Percentiles rank a stretch among this genome's conserved stretches.
phyloP scores from a whole-genome alignment of 2,113 vertebrate species.

The Cryptotis parvus region DNA sequence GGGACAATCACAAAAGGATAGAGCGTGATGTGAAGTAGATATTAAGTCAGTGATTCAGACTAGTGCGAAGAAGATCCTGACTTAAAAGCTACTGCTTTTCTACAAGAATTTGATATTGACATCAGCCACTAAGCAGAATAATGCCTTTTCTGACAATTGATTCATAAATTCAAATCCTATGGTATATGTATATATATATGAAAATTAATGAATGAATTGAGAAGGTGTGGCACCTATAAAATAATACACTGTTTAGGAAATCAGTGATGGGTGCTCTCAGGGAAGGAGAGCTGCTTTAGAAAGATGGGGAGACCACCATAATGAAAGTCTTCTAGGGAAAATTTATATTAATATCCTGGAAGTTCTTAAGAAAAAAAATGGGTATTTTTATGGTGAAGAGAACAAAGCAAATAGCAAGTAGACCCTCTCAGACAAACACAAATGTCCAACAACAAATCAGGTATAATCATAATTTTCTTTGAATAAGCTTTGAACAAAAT shows the following conservation, averaged over 20 bases:
- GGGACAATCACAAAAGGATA: background rate
- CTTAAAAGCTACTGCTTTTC: background rate
- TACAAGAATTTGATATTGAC: too few relatives aligned
- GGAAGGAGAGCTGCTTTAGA: background rate
- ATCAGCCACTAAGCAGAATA: background rate
- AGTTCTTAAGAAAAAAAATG: background rate
- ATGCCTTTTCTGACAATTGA: background rate
- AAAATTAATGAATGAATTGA: background rate
- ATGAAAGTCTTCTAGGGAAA: background rate
- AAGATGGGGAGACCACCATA: background rate
- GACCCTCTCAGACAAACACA: background rate
- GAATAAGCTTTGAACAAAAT: background rate
- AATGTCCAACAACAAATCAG: background rate
- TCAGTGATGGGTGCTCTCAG: background rate
- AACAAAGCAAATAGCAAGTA: background rate
- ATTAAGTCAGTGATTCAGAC: background rate
- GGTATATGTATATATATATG: too few relatives aligned
- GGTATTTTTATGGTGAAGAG: background rate
- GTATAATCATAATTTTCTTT: background rate
- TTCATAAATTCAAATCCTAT: background rate
- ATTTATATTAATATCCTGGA: background rate
- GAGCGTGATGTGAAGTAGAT: background rate
- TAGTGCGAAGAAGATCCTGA: too few relatives aligned
- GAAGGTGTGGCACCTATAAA: background rate
- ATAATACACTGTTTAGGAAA: background rate